A percentile compares a stretch with the other conserved stretches of the same genome.
phyloP scores from a whole-genome alignment of 2,888 invertebrate genomes.

The Hydrotaea diabolus region DNA sequence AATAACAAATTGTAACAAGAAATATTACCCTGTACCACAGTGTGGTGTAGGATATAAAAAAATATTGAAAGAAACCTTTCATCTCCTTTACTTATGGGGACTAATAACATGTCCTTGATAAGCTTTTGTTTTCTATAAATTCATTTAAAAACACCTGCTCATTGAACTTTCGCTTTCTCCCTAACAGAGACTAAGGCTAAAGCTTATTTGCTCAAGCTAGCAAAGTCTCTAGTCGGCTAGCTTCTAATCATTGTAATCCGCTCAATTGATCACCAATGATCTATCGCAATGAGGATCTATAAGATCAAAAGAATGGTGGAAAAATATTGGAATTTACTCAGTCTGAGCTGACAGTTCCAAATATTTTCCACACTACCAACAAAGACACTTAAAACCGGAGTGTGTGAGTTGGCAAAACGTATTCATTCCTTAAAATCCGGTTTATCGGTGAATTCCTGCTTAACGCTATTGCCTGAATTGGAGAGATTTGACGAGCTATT shows the following conservation, averaged over 20 bases:
- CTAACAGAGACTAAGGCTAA: constrained; percentile 30
- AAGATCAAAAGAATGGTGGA: background rate
- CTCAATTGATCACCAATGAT: background rate
- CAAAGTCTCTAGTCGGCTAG: constrained; percentile 13
- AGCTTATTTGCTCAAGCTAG: constrained; percentile 54
- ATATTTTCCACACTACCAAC: too few relatives aligned
- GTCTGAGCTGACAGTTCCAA: constrained; percentile 1
- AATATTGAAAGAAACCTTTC: constrained; percentile 3
- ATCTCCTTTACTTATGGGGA: constrained; percentile 2
- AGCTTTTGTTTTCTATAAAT: constrained; percentile 24
- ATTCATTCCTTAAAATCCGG: constrained; percentile 61
- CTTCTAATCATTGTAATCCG: background rate
- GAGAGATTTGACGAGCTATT: background rate
- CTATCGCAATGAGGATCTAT: background rate
- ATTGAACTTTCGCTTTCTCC: background rate
- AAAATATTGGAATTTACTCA: background rate
- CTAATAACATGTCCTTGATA: constrained; percentile 53
- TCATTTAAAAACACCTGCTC: background rate
- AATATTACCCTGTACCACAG: too few relatives aligned
- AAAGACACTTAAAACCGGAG: constrained; percentile 35
- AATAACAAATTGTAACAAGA: background rate
- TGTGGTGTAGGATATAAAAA: too few relatives aligned
- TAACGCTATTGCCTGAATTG: constrained; percentile 38
- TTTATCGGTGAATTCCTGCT: constrained; percentile 61
- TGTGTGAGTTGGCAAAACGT: background rate